Evolutionary conservation across 2,797 vertebrate genomes (phyloP).

Genomic region (Neosalanx taihuensis): DNA sequence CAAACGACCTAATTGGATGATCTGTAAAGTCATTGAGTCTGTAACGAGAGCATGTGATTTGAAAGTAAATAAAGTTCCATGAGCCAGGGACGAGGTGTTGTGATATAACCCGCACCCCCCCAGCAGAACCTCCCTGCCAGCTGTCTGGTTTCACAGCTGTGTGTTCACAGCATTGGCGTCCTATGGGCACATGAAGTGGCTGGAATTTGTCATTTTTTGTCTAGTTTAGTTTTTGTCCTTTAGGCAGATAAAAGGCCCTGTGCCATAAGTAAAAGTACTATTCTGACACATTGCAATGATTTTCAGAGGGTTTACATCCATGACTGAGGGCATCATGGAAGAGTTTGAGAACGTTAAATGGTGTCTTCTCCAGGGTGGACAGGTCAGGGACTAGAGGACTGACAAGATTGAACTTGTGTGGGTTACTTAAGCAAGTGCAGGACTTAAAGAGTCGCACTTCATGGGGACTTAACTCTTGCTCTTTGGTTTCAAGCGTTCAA

Average conservation of each 20-base stretch:
- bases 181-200: conserved; percentile 53
- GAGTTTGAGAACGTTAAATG: too few relatives aligned
- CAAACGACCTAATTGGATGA: conserved; percentile 48
- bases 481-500: too few relatives aligned
- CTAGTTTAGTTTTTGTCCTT: background rate
- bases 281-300: background rate
- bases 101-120: conserved; percentile 52
- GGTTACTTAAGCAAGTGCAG: too few relatives aligned
- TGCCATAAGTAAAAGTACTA: background rate
- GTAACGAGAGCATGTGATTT: conserved; percentile 59
- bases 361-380: too few relatives aligned
- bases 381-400: too few relatives aligned
- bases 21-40: conserved; percentile 48
- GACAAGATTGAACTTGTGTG: too few relatives aligned
- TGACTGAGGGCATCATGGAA: too few relatives aligned
- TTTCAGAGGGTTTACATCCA: too few relatives aligned
- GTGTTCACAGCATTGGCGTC: conserved; percentile 68
- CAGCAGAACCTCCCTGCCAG: conserved; percentile 44
- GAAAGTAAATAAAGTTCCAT: conserved; percentile 62
- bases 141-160: conserved; percentile 69
- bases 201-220: conserved; percentile 14
- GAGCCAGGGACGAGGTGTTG: conserved; percentile 48
- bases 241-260: background rate
- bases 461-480: too few relatives aligned
- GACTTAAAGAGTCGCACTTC: too few relatives aligned